phyloP scores from a whole-genome alignment of 2,113 vertebrate species.

The Alligator sinensis region DNA sequence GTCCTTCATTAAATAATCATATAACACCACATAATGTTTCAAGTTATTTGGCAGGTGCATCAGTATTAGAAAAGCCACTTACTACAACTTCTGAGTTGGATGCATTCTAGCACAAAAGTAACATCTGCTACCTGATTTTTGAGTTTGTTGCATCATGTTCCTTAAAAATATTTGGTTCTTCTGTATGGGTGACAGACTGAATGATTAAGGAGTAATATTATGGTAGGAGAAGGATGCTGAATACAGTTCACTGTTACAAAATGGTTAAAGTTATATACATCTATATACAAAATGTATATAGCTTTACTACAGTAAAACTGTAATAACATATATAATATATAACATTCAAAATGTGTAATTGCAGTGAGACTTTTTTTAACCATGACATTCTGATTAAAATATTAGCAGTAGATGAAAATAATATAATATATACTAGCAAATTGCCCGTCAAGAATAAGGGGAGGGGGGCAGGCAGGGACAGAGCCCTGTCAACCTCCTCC shows the following conservation, averaged over 20 bases:
- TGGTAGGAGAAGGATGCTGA: neutral
- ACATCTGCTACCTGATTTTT: neutral
- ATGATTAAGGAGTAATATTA: neutral
- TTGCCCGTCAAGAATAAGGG: too few species aligned
- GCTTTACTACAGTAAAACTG: too few species aligned
- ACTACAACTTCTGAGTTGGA: neutral
- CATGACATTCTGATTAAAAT: neutral
- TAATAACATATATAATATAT: too few species aligned
- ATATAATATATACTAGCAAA: too few species aligned
- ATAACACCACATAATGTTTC: neutral
- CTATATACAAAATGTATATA: neutral
- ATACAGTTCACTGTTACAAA: neutral
- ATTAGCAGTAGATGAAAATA: neutral
- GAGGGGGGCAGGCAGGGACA: too few species aligned
- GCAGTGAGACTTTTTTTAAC: neutral
- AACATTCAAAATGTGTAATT: too few species aligned
- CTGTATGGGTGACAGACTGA: neutral
- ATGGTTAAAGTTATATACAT: neutral
- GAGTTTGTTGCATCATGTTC: neutral
- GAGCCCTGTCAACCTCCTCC: too few species aligned
- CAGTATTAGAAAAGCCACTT: neutral
- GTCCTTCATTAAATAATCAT: neutral
- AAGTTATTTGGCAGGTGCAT: neutral
- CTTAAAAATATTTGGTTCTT: neutral
- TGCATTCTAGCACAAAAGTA: neutral